These are phyloP conservation scores for Emydocephalus ijimae DNA, from an alignment of 2,113 vertebrate species.

Conservation along the genomic window DNA sequence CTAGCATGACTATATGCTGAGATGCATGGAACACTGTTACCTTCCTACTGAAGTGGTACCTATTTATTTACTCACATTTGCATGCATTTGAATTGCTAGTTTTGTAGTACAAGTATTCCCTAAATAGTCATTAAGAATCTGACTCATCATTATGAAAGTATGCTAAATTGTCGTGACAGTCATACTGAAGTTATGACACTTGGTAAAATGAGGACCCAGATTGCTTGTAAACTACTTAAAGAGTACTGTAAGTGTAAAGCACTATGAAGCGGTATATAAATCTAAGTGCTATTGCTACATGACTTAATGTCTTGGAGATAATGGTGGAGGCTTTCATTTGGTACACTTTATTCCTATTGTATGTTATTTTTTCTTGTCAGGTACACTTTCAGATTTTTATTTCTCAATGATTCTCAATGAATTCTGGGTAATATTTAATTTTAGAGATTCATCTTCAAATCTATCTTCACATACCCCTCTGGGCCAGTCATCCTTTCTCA, in stretches of 20 bases:
- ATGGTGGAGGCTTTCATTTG: neutral
- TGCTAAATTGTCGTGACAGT: neutral
- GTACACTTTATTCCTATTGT: neutral
- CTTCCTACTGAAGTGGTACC: neutral
- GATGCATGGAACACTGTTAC: neutral
- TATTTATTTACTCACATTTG: neutral
- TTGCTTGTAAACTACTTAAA: neutral
- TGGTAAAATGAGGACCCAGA: neutral
- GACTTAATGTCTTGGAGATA: neutral
- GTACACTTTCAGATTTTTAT: neutral
- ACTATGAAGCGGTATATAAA: neutral
- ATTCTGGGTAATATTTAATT: neutral
- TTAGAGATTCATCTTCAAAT: neutral
- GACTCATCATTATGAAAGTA: neutral
- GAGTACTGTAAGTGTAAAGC: neutral
- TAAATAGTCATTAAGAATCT: neutral
- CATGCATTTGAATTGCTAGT: neutral
- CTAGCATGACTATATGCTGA: neutral
- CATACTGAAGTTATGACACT: neutral
- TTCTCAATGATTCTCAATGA: neutral
- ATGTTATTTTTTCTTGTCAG: neutral
- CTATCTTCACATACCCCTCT: neutral
- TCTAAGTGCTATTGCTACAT: neutral
- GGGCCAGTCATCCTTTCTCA: neutral
- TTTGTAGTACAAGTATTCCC: neutral